These are phyloP conservation scores for Dufourea novaeangliae DNA, from an alignment of 1,140 invertebrate genomes.

Conservation along the genomic window DNA sequence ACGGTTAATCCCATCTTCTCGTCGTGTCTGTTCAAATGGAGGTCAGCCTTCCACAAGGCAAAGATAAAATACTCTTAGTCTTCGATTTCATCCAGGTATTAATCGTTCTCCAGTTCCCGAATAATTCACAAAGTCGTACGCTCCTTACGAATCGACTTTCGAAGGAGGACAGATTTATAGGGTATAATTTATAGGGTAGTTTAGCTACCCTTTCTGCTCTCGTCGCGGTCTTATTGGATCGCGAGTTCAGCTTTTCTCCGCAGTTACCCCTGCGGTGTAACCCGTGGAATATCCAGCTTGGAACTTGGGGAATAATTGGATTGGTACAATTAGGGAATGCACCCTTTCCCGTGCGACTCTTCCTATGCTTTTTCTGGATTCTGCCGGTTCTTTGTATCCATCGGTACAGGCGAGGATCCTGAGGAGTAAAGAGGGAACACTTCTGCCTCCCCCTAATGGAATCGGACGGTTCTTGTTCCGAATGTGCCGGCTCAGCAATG, in stretches of 20 bases:
- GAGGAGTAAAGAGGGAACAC: slow-evolving; percentile 16
- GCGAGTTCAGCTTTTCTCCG: not conserved
- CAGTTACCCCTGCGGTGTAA: not conserved
- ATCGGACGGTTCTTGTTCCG: slow-evolving; percentile 68
- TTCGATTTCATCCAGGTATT: not conserved
- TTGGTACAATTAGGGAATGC: slow-evolving; percentile 66
- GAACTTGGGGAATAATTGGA: slow-evolving; percentile 71
- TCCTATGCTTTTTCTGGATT: slow-evolving; percentile 46
- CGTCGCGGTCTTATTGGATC: not conserved
- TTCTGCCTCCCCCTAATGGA: slow-evolving; percentile 65
- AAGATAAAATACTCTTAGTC: no score
- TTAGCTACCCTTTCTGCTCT: not conserved
- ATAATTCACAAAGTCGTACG: not conserved
- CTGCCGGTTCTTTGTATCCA: slow-evolving; percentile 40
- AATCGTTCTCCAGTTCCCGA: not conserved
- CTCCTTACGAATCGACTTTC: not conserved
- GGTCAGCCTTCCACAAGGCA: not conserved
- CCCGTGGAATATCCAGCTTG: slow-evolving; percentile 28
- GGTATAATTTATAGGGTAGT: slow-evolving; percentile 1
- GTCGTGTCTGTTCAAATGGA: not conserved
- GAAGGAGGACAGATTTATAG: not conserved
- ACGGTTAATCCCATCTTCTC: not conserved
- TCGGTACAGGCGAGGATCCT: slow-evolving; percentile 32
- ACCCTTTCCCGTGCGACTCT: slow-evolving; percentile 33
- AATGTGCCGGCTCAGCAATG: slow-evolving; percentile 67